Base-by-base conservation (phyloP, 2,888 invertebrate species). In the Hemistola chrysoprasaria region DNA sequence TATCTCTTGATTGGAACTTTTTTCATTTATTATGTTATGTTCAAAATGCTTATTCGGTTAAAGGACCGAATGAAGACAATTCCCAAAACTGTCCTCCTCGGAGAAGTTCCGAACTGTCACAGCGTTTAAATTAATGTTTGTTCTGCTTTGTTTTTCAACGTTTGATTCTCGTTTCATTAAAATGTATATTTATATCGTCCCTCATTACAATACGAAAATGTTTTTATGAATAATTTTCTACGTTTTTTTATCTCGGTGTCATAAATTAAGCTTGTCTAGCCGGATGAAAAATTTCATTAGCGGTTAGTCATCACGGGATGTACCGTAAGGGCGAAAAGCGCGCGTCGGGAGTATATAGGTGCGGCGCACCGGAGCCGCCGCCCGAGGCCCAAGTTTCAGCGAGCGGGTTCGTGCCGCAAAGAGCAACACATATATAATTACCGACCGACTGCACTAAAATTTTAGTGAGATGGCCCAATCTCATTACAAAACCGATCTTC, bases 401-500 rank as follows among this genome's bases (percentile, higher is more conserved):
- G n/a, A n/a, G n/a, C n/a, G n/a, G n/a, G n/a, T n/a, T n/a, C n/a
- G n/a, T n/a, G n/a, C n/a, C n/a, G n/a, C n/a, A n/a, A n/a, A n/a
- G n/a, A n/a, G 60, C 63, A 63, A 58, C 78, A 73, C 75, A 79
- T 81, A 82, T 78, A 76, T 79, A 86, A 86, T 88, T 88, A 88
- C 78, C 73, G 78, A 73, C 70, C 79, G 76, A 73, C 82, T 78
- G 81, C 85, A 83, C 86, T 87, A 79, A 86, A 85, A 88, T 86
- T 86, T 86, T 78, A 84, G 82, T 80, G 73, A 82, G 80, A 83
- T 77, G 82, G 78, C 81, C 83, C 85, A 86, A 88, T 87, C 86
- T 87, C 79, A 87, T 88, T 87, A 87, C 65, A 61, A 76, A 78
- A 79, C 84, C 83, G 85, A 88, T 88, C 84, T 82, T 84, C 82